These are phyloP conservation scores for Omphaloscelis lunosa DNA, from an alignment of 2,888 invertebrate genomes.

Conservation along the genomic window DNA sequence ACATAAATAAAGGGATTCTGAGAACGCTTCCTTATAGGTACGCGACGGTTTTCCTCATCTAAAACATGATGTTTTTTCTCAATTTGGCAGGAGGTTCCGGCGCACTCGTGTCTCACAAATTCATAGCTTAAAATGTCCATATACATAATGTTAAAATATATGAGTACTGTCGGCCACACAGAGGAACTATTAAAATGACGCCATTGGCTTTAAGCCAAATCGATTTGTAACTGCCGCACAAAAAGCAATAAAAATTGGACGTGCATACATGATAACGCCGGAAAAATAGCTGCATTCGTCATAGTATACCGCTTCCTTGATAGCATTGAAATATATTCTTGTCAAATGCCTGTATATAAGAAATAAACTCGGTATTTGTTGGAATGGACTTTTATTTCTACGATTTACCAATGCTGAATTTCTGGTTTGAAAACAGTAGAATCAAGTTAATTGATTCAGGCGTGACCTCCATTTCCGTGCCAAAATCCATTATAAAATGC, in stretches of 20 bases:
- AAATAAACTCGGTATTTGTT: slow-evolving; percentile 54
- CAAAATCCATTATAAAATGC: no score
- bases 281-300: slow-evolving; percentile 86
- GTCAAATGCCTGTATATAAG: slow-evolving; percentile 68
- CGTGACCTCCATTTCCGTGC: no score
- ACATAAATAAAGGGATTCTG: slow-evolving; percentile 16
- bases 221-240: slow-evolving; percentile 89
- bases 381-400: slow-evolving; percentile 34
- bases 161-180: slow-evolving; percentile 73
- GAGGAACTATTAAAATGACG: slow-evolving; percentile 87
- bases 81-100: slow-evolving; percentile 30
- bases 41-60: slow-evolving; percentile 31
- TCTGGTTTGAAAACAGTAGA: background rate
- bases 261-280: slow-evolving; percentile 85
- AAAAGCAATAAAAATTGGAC: slow-evolving; percentile 89
- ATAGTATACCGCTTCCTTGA: slow-evolving; percentile 80
- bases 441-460: no score
- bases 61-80: slow-evolving; percentile 26
- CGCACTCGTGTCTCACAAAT: slow-evolving; percentile 43
- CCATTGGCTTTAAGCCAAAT: slow-evolving; percentile 88
- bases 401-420: slow-evolving; percentile 27
- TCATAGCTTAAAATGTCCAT: slow-evolving; percentile 62
- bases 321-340: slow-evolving; percentile 77
- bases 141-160: slow-evolving; percentile 69
- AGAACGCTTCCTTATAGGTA: background rate